Base-by-base conservation (phyloP, 2,113 vertebrate genomes). In the Dasyprocta punctata region DNA sequence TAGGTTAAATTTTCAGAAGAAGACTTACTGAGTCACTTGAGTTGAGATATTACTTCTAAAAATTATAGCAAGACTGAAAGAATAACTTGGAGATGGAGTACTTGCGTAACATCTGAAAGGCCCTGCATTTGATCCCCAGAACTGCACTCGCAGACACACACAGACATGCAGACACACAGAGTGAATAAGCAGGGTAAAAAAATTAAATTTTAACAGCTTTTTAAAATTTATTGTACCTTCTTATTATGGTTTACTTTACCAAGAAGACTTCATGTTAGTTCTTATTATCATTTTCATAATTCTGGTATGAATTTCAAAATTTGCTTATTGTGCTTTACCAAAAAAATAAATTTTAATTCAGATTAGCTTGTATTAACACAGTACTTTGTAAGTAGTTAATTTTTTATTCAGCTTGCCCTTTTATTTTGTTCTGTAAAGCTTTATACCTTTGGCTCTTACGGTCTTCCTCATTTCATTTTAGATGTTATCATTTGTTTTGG, bases 401-500 rank as follows among this genome's bases (percentile, higher is more conserved):
- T n/a, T 33, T 90, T 38, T 13, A 75, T 56, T 19, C 26, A 52
- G 12, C 41, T 5, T 19, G 4, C 56, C 17, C 8, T 78, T 78
- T 77, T 69, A 30, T 89, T 41, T 86, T 17, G 1, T 85, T 80
- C 22, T 77, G 1, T 95, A 33, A 85, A 60, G 22, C 61, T 95
- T 93, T 86, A 61, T 49, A 58, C 16, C 75, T n/a, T 92, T 87
- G 47, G 8, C 87, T 83, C 36, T 71, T 61, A 86, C 38, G 17
- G 12, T 38, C 61, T 90, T 95, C 28, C 30, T 95, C 38, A 87
- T 87, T 90, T 87, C 38, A 90, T 63, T 89, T 89, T 78, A 94
- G 84, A 95, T 94, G 58, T 69, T 91, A 93, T 93, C 58, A 95
- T 88, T 73, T 90, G 87, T 75, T 93, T 80, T 85, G 9, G 9